Conservation (phyloP, 1,140 invertebrate genomes). For the Macrobrachium nipponense region DNA sequence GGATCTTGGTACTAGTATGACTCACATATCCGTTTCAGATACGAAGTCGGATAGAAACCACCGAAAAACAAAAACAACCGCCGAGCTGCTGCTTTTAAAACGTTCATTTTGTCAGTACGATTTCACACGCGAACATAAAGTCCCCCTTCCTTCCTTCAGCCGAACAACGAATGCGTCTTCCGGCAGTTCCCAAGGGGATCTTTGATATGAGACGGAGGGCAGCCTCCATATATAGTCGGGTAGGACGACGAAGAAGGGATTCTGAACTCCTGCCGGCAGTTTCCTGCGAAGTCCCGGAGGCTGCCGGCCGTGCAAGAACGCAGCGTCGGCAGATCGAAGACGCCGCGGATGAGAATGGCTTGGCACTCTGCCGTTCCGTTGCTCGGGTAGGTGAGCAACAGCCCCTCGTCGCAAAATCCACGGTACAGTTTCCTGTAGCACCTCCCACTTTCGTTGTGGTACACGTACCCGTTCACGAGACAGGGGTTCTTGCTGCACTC, state of each 20-base stretch:
- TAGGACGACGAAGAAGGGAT: constrained; percentile 34
- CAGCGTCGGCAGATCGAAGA: constrained; percentile 40
- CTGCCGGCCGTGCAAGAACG: constrained; percentile 42
- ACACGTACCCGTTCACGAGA: constrained; percentile 35
- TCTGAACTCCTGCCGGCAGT: constrained; percentile 39
- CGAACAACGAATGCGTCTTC: background rate
- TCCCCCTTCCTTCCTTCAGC: background rate
- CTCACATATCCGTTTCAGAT: no score
- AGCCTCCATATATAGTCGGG: constrained; percentile 26
- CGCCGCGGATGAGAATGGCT: constrained; percentile 22
- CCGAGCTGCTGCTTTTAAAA: background rate
- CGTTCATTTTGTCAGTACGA: background rate
- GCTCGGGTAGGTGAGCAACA: constrained; percentile 2
- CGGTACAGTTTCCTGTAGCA: constrained; percentile 50
- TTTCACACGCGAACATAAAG: background rate
- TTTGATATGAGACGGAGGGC: constrained; percentile 10
- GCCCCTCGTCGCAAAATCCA: constrained; percentile 36
- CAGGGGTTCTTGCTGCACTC: constrained; percentile 51
- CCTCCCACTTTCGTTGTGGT: background rate
- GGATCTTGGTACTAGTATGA: background rate
- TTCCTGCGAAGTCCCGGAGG: constrained; percentile 4
- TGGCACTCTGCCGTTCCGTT: constrained; percentile 42
- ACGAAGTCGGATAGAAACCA: constrained; percentile 6
- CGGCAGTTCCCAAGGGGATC: constrained; percentile 15
- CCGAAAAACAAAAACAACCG: no score